Conservation (phyloP, 2,888 invertebrate species). For the Netelia fuscicornis region DNA sequence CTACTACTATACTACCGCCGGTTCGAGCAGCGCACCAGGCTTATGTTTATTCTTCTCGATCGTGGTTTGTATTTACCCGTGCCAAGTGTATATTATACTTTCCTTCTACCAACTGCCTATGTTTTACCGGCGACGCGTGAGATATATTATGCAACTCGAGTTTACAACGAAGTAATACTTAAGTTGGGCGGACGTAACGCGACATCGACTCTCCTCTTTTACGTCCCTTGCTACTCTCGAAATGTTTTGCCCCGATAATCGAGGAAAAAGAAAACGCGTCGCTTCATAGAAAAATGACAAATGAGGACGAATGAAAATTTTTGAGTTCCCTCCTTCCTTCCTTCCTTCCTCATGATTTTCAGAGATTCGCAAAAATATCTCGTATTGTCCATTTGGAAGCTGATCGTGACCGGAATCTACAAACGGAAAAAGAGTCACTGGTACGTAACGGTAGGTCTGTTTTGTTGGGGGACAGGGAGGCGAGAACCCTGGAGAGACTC, state of each 20-base stretch:
- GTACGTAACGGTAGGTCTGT: slow-evolving; percentile 63
- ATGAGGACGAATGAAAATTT: too few species aligned
- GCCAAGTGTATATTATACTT: slow-evolving; percentile 8
- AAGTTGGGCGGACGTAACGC: neutral
- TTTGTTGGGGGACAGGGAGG: neutral
- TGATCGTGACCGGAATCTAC: slow-evolving; percentile 56
- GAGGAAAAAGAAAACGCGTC: too few species aligned
- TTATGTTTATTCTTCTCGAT: slow-evolving; percentile 55
- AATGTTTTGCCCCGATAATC: too few species aligned
- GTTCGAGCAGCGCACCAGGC: slow-evolving; percentile 21
- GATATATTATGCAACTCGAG: slow-evolving; percentile 64
- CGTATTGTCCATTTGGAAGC: slow-evolving; percentile 40
- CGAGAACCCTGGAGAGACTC: slow-evolving; percentile 46
- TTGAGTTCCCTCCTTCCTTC: neutral
- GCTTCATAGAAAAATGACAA: too few species aligned
- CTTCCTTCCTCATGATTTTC: slow-evolving; percentile 27
- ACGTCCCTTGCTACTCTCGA: too few species aligned
- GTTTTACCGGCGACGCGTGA: slow-evolving; percentile 17
- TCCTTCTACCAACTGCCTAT: neutral
- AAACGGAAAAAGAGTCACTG: slow-evolving; percentile 34
- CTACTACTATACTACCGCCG: too few species aligned
- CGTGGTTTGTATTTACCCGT: slow-evolving; percentile 24
- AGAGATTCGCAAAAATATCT: too few species aligned
- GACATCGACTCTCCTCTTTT: too few species aligned
- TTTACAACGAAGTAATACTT: slow-evolving; percentile 30